Base-by-base conservation (phyloP, 2,888 invertebrate genomes). In the Lasioglossum vierecki region DNA sequence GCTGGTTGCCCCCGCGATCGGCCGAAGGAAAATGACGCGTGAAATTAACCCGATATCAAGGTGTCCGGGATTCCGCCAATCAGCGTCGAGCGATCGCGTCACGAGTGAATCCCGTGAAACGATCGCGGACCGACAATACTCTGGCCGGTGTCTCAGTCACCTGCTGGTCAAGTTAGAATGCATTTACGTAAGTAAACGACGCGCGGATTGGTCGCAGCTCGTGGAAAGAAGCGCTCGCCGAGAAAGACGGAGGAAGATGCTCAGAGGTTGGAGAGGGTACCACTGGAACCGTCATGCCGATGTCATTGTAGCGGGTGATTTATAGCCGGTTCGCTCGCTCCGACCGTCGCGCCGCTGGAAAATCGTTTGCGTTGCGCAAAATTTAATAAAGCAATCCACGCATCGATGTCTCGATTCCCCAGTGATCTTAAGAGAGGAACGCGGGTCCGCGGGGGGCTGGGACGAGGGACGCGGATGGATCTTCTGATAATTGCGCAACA, bases 361-460 rank as follows among this genome's bases (percentile, higher is more conserved):
- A 92, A 91, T 92, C 88, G 87, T 91, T 88, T 84, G 90, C 83
- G 88, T 93, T 93, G 92, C 93, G 92, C 88, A 93, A 93, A 93
- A 91, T 93, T 93, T 89, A 92, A 92, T 91, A 92, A 92, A 93
- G 91, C 93, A 91, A 93, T 93, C 92, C 89, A 91, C 91, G 88
- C 88, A 89, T 91, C 89, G 91, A 89, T 90, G 83, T 87, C 87
- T 89, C 89, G 88, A 90, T 90, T 88, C 90, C 85, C 79, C n/a
- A 0, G 88, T 88, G 88, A 91, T 91, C 89, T 91, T 90, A n/a
- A 39, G 41, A 41, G 35, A n/a, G 70, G 39, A 4, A 8, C n/a
- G 70, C 9, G 22, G 70, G 90, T 41, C 68, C 83, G 76, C 83
- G 76, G 72, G 73, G 41, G 90, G 44, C 57, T 80, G 76, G 72